Evolutionary conservation across 1,140 invertebrate species (phyloP).

Genomic region (Archivesica marissinica): DNA sequence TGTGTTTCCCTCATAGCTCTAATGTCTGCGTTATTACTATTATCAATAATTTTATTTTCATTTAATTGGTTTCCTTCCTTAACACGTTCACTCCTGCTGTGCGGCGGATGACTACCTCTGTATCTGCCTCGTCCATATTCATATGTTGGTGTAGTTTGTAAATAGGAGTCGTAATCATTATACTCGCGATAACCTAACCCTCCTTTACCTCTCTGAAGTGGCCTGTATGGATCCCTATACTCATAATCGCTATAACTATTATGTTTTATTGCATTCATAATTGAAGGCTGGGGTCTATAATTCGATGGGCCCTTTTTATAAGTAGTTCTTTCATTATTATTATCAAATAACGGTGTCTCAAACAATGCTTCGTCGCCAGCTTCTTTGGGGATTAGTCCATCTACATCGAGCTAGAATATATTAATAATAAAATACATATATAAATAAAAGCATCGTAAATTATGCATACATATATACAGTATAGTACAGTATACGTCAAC

Average conservation of each 20-base stretch:
- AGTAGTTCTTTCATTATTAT: slow-evolving; percentile 20
- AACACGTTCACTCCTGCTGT: neutral
- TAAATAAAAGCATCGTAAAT: too few species aligned
- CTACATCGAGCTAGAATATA: neutral
- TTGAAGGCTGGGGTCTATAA: neutral
- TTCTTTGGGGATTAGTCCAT: slow-evolving; percentile 14
- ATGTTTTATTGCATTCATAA: neutral
- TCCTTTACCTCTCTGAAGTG: neutral
- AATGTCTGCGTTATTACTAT: neutral
- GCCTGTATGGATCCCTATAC: slow-evolving; percentile 34
- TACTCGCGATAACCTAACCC: neutral
- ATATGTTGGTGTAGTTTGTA: neutral
- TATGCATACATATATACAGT: too few species aligned
- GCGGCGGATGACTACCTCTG: slow-evolving; percentile 12
- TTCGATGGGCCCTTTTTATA: slow-evolving; percentile 44
- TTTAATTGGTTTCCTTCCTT: slow-evolving; percentile 3
- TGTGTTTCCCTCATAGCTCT: slow-evolving; percentile 39
- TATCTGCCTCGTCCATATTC: neutral
- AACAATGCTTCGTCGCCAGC: slow-evolving; percentile 50
- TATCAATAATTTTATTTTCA: neutral
- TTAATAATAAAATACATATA: too few species aligned
- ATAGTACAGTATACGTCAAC: too few species aligned
- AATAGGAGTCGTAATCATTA: slow-evolving; percentile 16
- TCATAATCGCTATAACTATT: slow-evolving; percentile 34
- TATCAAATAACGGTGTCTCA: slow-evolving; percentile 42